Evolutionary conservation across 2,113 vertebrate species (phyloP).

Genomic region (Ailurus styani): DNA sequence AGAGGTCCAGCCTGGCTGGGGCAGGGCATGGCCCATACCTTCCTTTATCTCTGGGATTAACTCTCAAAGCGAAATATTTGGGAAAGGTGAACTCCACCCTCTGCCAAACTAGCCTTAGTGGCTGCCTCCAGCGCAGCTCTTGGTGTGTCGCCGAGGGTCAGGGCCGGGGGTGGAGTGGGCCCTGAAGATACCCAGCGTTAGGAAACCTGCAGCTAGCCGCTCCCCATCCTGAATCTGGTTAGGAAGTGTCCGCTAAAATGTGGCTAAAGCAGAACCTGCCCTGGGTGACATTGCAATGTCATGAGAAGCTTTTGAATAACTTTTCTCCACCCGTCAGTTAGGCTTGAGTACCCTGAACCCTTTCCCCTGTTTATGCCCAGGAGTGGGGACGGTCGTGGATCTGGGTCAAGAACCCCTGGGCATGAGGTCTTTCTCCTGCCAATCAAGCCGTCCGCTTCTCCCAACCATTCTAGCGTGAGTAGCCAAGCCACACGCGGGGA

Average conservation of each 20-base stretch:
- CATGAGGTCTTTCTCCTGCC: not conserved
- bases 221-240: not conserved
- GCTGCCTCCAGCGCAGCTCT: not conserved
- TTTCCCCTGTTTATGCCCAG: not conserved
- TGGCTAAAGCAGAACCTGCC: not conserved
- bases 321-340: not conserved
- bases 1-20: not conserved
- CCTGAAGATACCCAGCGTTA: not conserved
- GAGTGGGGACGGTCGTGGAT: no score
- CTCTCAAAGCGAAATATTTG: conserved; percentile 13
- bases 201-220: not conserved
- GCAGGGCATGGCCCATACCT: conserved; percentile 2
- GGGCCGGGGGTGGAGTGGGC: fast-evolving
- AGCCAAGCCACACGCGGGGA: not conserved
- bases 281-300: fast-evolving
- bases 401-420: no score
- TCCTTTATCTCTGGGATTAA: not conserved
- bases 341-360: not conserved
- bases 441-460: not conserved
- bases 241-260: not conserved
- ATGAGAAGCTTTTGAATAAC: not conserved
- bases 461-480: not conserved
- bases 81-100: not conserved
- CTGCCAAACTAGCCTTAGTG: not conserved
- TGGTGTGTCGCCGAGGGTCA: fast-evolving